Percentiles rank a stretch among this genome's conserved stretches.
Conservation (phyloP, 2,113 vertebrate species). For the Syngnathoides biaculeatus region DNA sequence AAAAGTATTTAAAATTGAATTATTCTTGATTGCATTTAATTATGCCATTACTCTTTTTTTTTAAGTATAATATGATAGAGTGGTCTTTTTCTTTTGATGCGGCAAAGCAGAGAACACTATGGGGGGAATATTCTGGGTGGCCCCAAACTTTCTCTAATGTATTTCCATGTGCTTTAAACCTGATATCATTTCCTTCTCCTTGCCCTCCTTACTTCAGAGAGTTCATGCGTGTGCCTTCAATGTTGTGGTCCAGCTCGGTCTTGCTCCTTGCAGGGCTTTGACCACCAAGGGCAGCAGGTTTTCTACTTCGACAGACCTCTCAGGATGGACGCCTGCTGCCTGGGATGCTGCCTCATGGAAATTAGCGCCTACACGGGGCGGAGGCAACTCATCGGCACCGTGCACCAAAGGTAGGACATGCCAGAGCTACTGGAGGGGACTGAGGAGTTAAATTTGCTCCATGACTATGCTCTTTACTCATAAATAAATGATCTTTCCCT, state of each 20-base stretch:
- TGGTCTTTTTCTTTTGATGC: no score
- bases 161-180: background rate
- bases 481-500: background rate
- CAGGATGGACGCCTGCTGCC: constrained; percentile 64
- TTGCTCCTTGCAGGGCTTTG: constrained; percentile 66
- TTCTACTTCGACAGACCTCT: constrained; percentile 72
- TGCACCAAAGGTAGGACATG: constrained; percentile 61
- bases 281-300: constrained; percentile 49
- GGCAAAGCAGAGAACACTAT: no score
- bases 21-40: no score
- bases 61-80: no score
- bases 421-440: background rate
- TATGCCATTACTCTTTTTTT: no score
- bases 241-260: constrained; percentile 71
- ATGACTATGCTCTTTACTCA: no score
- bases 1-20: no score
- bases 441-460: no score
- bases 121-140: no score
- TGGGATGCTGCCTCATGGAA: constrained; percentile 76
- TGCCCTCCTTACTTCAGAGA: constrained; percentile 59
- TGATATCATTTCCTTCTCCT: background rate
- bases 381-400: constrained; percentile 64
- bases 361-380: constrained; percentile 63
- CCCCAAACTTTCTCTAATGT: background rate
- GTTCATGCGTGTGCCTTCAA: constrained; percentile 71